Base-by-base conservation (phyloP, 2,797 vertebrate species). In the Macropus fuliginosus region DNA sequence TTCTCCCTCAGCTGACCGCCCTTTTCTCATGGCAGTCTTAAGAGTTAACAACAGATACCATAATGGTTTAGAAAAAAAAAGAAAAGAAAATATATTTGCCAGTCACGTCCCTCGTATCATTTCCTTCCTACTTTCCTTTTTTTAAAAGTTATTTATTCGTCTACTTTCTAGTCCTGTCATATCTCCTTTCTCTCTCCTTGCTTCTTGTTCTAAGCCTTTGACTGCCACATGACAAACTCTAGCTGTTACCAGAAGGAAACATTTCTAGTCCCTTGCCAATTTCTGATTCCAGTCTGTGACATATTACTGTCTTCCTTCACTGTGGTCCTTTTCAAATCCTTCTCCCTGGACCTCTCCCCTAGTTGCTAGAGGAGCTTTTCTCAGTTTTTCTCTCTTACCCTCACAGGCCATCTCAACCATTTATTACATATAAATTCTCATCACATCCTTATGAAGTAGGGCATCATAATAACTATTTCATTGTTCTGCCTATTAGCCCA, bases 181-280 rank as follows among this genome's bases (percentile, higher is more conserved):
- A 27, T 91, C 28, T 89, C 31, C 54, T 4, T 0, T 74, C 18
- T 92, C 89, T 90, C 34, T 93, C 31, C 74, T 90, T 34, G 14
- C 66, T 81, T 81, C 40, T 57, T 87, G 57, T 94, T 93, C 93
- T 11, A 24, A 94, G 74, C 40, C 46, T 55, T 29, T 50, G 40
- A 81, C 95, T 95, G 92, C 55, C 4, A 0, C 81, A 46, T 24
- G 52, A 74, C 94, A 91, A 24, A 92, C 50, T 90, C 90, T 34
- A 46, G 81, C 46, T 54, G 28, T 24, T 87, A 94, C 59, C 94
- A 81, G 57, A 96, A 95, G 94, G 87, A 91, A 90, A 55, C 46
- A 54, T 90, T 91, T 93, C 46, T 24, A 66, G 13, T 92, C 57
- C 92, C 59, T 55, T 46, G 18, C 56, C 24, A 16, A 13, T 40